phyloP scores from a whole-genome alignment of 2,888 invertebrate genomes.

The Coelopa pilipes region DNA sequence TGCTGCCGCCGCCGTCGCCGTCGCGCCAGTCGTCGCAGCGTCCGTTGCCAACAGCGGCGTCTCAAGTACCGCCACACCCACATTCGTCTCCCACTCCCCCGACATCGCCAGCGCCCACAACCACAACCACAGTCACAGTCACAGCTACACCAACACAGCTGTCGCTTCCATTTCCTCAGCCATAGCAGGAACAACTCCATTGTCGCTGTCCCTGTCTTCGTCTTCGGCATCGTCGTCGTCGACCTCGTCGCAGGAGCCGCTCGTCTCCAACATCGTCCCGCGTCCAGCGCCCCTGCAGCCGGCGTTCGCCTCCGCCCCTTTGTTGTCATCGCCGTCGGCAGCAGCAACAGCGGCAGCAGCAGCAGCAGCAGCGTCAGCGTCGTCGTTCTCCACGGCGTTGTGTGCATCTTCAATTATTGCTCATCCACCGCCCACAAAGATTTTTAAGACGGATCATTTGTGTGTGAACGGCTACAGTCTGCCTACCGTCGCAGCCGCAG shows the following conservation, averaged over 20 bases:
- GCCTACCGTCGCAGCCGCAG: constrained; percentile 59
- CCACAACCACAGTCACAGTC: constrained; percentile 31
- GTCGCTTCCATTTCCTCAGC: constrained; percentile 36
- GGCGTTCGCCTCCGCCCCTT: constrained; percentile 33
- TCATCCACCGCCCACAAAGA: constrained; percentile 63
- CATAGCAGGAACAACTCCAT: constrained; percentile 24
- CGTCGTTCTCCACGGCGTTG: constrained; percentile 40
- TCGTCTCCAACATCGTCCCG: constrained; percentile 7
- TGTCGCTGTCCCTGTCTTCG: constrained; percentile 36
- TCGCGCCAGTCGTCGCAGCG: constrained; percentile 34
- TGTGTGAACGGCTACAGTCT: constrained; percentile 63
- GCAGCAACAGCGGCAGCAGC: constrained; percentile 37
- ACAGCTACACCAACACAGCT: constrained; percentile 38
- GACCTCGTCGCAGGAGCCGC: constrained; percentile 16
- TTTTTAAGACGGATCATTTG: constrained; percentile 64
- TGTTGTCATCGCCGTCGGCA: constrained; percentile 33
- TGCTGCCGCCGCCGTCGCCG: constrained; percentile 28
- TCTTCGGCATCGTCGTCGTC: constrained; percentile 41
- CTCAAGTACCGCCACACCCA: constrained; percentile 36
- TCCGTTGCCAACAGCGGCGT: constrained; percentile 27
- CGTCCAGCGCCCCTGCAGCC: constrained; percentile 37
- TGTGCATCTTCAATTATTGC: constrained; percentile 55
- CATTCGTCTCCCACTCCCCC: constrained; percentile 26
- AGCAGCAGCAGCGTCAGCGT: constrained; percentile 48
- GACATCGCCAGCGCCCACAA: too few species aligned